phyloP scores from a whole-genome alignment of 2,888 invertebrate species.

The Helicoverpa assulta region DNA sequence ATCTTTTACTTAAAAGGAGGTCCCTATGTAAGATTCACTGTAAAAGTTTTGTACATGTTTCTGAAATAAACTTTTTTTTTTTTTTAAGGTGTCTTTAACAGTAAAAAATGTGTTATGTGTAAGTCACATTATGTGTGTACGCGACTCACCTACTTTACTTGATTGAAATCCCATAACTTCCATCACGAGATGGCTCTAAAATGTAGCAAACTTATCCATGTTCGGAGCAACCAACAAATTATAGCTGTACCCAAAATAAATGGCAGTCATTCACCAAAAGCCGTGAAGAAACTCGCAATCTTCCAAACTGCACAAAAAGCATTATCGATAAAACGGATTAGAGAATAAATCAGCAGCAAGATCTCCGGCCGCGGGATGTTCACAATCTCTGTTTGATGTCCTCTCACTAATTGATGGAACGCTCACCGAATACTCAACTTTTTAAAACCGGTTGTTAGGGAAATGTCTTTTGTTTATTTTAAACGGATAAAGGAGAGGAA shows the following conservation, averaged over 20 bases:
- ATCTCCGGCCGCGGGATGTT: constrained; percentile 49
- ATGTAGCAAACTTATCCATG: neutral
- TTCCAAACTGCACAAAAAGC: constrained; percentile 57
- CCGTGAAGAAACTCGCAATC: constrained; percentile 34
- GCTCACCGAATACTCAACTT: constrained; percentile 50
- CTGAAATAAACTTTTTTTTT: no score
- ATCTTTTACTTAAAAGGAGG: no score
- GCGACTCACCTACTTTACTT: neutral
- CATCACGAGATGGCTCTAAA: neutral
- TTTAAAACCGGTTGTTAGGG: constrained; percentile 42
- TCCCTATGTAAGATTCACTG: no score
- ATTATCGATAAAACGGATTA: constrained; percentile 57
- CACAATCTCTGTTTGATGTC: constrained; percentile 48
- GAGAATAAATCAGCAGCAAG: constrained; percentile 56
- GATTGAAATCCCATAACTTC: neutral
- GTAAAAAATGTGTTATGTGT: neutral
- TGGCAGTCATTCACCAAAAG: constrained; percentile 28
- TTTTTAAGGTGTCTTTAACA: neutral
- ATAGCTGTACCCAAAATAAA: constrained; percentile 37
- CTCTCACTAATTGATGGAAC: constrained; percentile 59
- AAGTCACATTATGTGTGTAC: neutral
- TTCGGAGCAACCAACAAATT: constrained; percentile 11
- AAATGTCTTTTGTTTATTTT: constrained; percentile 59
- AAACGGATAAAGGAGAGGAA: constrained; percentile 29
- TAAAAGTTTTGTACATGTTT: no score